These are phyloP conservation scores for Campylomormyrus tamandua DNA, from an alignment of 2,113 vertebrate species.

Conservation along the genomic window DNA sequence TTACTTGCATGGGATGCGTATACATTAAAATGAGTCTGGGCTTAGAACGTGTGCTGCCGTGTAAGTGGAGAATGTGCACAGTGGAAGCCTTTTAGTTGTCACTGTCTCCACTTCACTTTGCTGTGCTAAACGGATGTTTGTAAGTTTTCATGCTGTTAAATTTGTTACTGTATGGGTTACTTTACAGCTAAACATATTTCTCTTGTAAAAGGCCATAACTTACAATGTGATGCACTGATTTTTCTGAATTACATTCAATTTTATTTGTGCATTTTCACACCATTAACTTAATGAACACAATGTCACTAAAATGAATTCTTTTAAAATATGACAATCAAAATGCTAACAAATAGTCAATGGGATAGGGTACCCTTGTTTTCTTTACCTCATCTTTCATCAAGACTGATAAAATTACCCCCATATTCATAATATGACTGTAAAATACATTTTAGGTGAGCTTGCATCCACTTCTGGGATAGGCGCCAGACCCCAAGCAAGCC, in stretches of 20 bases:
- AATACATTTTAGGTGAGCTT: neutral
- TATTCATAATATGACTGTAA: no score
- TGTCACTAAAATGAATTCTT: no score
- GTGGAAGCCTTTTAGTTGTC: neutral
- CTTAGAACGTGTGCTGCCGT: neutral
- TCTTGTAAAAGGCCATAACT: neutral
- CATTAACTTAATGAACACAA: no score
- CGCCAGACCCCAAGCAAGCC: neutral
- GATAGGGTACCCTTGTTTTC: no score
- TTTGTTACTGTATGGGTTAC: neutral
- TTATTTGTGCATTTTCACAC: no score
- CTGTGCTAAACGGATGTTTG: neutral
- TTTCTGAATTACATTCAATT: neutral
- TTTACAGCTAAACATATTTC: neutral
- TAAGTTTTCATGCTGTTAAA: neutral
- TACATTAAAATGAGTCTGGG: neutral
- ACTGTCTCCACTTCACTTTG: neutral
- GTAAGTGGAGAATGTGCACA: neutral
- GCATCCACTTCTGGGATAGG: neutral
- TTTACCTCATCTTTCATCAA: no score
- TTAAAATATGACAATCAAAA: no score
- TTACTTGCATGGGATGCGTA: neutral
- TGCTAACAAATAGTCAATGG: no score
- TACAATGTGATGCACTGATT: neutral
- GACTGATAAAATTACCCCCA: no score